Evolutionary conservation across 2,888 invertebrate genomes (phyloP), one percentile per base, ranked within the genome.

Genomic region (Ectobius pallidus): DNA sequence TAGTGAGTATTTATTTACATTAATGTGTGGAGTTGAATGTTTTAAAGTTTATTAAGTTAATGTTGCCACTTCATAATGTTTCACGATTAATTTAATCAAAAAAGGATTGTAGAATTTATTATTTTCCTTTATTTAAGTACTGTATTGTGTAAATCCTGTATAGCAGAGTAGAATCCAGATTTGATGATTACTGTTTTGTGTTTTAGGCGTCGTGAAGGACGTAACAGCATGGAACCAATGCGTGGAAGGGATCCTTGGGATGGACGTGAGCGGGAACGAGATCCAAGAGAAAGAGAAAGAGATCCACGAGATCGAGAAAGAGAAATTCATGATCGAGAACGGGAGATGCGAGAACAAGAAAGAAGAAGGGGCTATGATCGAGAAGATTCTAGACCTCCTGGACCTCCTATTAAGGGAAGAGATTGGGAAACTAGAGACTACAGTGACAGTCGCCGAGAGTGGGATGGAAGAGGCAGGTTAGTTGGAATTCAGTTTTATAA

Each of bases 311-410:
- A 71, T 22, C 18, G 65, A 39, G 65, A 65, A 25, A 49, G 52
- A 9, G 52, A 55, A 52, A 55, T 52, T 14, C 75, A 80, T 61
- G 81, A 81, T 49, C 52, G 73, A 32, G 71, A 75, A 18, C 70
- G 74, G 69, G 77, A 63, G 2, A 74, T 72, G n/a, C 55, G 73
- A 22, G 74, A 73, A 2, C 72, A 68, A 16, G 74, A 73, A 22
- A 63, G 73, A 6, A 18, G 75, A 11, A 63, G 82, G 39, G 76
- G 80, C 20, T 80, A 81, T 71, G 78, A 77, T 0, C 73, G 81
- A 14, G 75, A 74, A 16, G 74, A 74, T 18, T 44, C 74, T 14
- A 58, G 75, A 7, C 25, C 75, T 7, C 46, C 76, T 0, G 69
- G 62, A 2, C 46, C 73, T 11, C 18, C 73, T 2, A 58, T 75